Conservation (phyloP, 2,888 invertebrate genomes). For the Celastrina argiolus region DNA sequence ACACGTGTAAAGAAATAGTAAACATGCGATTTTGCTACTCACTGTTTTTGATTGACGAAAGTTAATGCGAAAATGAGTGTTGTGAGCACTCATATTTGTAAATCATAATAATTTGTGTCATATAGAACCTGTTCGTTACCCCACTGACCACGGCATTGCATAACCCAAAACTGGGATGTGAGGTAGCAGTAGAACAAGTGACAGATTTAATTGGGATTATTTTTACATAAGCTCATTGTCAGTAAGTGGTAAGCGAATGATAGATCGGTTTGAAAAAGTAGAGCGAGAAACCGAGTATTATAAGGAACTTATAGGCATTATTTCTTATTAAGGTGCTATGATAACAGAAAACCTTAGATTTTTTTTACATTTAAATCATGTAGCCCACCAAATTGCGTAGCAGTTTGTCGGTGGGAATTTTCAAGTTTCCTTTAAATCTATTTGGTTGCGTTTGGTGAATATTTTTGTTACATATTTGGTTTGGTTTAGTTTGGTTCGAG, state of each 20-base stretch:
- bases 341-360: background rate
- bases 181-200: constrained; percentile 15
- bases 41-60: background rate
- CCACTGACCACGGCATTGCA: constrained; percentile 1
- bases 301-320: too few relatives aligned
- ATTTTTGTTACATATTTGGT: too few relatives aligned
- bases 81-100: background rate
- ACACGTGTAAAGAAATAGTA: background rate
- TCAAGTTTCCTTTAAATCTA: background rate
- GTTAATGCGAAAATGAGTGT: constrained; percentile 13
- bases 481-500: too few relatives aligned
- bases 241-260: background rate
- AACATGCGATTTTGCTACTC: background rate
- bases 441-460: background rate
- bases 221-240: constrained; percentile 2
- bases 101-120: constrained; percentile 15
- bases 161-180: constrained; percentile 4
- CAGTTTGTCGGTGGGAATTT: too few relatives aligned
- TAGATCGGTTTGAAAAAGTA: background rate
- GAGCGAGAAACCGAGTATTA: background rate
- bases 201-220: constrained; percentile 7
- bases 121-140: background rate
- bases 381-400: too few relatives aligned
- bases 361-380: too few relatives aligned
- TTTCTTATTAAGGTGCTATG: background rate